Conservation (phyloP, 2,888 invertebrate species). For the Pterostichus niger region DNA sequence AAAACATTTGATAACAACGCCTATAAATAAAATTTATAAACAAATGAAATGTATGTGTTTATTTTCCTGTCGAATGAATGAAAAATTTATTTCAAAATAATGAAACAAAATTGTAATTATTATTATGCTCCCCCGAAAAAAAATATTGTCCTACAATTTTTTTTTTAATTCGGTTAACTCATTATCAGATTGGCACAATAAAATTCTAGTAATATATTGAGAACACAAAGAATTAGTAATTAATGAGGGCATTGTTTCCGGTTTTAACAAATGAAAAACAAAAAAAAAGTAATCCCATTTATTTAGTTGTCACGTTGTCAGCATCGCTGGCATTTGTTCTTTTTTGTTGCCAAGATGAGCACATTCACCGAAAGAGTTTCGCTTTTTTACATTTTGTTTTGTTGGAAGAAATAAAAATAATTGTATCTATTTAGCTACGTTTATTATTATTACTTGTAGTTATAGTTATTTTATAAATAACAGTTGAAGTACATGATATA, state of each 20-base stretch:
- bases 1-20: no score
- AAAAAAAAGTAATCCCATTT: neutral
- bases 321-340: neutral
- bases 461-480: no score
- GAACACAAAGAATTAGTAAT: conserved; percentile 17
- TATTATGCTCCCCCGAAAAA: neutral
- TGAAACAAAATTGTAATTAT: neutral
- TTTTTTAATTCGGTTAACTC: conserved; percentile 8
- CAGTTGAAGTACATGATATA: no score
- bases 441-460: no score
- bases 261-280: neutral
- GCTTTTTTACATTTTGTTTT: neutral
- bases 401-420: neutral
- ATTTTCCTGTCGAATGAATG: no score
- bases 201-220: conserved; percentile 1
- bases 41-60: no score
- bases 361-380: neutral
- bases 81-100: no score
- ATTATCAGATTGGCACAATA: neutral
- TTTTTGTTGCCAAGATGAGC: neutral
- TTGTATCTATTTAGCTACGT: no score
- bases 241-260: neutral
- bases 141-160: neutral
- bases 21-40: no score
- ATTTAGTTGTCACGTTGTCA: neutral